These are phyloP conservation scores for Meiosimyza platycephala DNA, from an alignment of 2,888 invertebrate species.

Conservation along the genomic window DNA sequence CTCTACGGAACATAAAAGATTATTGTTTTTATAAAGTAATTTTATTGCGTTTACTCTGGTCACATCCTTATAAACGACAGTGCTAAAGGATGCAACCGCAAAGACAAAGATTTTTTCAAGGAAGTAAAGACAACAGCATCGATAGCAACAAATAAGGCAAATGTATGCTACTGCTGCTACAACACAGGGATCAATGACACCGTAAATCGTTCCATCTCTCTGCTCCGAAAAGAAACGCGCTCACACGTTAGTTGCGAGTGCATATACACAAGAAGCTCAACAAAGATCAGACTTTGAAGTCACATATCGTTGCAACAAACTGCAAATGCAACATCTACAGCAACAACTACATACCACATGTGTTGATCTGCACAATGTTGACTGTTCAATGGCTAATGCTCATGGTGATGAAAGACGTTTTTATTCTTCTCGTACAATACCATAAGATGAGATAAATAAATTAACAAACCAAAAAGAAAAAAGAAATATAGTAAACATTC, in stretches of 20 bases:
- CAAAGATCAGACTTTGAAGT: constrained; percentile 5
- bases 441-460: background rate
- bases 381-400: constrained; percentile 15
- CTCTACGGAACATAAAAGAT: too few relatives aligned
- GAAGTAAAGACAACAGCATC: background rate
- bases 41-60: too few relatives aligned
- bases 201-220: too few relatives aligned
- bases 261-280: constrained; percentile 2
- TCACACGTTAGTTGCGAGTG: too few relatives aligned
- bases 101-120: background rate
- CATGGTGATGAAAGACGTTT: constrained; percentile 3
- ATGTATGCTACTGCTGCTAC: background rate
- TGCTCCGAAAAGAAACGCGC: too few relatives aligned
- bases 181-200: background rate
- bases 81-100: constrained; percentile 21
- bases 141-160: background rate
- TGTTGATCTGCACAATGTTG: constrained; percentile 13
- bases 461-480: background rate
- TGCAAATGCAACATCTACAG: background rate
- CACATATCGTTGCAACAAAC: constrained; percentile 3
- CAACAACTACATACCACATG: background rate
- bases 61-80: background rate
- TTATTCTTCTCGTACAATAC: background rate
- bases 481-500: constrained; percentile 16
- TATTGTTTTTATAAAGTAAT: too few relatives aligned